Evolutionary conservation across 1,140 invertebrate genomes (phyloP).

Genomic region (Trichonephila clavata): DNA sequence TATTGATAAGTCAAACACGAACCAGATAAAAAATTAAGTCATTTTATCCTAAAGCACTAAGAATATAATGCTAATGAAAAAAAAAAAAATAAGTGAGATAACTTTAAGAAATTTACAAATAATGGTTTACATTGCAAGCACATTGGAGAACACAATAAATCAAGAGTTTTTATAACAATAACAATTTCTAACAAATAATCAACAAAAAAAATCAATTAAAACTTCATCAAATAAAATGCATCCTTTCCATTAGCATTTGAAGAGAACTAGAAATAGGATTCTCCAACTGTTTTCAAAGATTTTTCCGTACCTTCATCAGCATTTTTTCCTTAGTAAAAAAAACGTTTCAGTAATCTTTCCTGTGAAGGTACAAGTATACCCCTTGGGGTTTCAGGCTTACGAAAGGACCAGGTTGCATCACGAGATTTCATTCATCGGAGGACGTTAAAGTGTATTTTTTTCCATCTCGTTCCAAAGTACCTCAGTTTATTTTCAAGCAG

Average conservation of each 20-base stretch:
- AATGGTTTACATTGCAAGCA: background rate
- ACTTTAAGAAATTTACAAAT: background rate
- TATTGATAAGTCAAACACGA: too few relatives aligned
- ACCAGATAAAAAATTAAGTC: too few relatives aligned
- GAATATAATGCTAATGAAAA: too few relatives aligned
- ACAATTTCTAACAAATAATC: background rate
- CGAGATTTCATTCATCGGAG: conserved; percentile 20
- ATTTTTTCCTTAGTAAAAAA: background rate
- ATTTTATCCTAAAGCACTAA: too few relatives aligned
- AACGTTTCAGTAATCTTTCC: conserved; percentile 34
- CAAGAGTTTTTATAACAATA: background rate
- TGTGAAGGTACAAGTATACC: background rate
- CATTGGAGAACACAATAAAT: background rate
- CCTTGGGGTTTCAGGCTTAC: background rate
- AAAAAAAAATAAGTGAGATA: too few relatives aligned
- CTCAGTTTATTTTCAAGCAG: background rate
- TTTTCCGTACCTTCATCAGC: background rate
- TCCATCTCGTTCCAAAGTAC: background rate
- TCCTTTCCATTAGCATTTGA: background rate
- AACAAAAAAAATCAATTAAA: background rate
- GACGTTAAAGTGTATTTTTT: too few relatives aligned
- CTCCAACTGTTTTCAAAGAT: background rate
- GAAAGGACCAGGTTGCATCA: conserved; percentile 20
- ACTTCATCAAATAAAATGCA: background rate
- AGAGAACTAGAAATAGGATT: background rate